These are phyloP conservation scores for Drosophila mercatorum DNA, from an alignment of 2,888 invertebrate genomes.

Conservation along the genomic window DNA sequence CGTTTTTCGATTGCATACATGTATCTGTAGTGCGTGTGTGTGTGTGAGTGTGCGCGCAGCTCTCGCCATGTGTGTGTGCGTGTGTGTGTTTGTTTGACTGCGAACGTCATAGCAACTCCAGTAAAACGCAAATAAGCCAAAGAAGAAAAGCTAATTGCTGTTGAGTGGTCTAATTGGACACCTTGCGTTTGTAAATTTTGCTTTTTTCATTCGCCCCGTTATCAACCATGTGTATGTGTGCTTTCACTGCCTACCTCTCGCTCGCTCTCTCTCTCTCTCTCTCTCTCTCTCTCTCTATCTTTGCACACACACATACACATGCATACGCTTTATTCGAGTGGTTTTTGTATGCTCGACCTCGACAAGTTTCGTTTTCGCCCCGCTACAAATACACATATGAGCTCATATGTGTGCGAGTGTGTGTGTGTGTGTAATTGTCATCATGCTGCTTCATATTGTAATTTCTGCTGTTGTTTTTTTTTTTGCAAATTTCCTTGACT, in stretches of 20 bases:
- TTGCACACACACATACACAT: constrained; percentile 12
- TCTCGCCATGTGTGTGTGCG: constrained; percentile 12
- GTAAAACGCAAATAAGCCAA: constrained; percentile 73
- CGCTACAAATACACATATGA: constrained; percentile 22
- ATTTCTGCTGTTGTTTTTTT: constrained; percentile 50
- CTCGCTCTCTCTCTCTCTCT: constrained; percentile 41
- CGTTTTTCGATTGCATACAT: constrained; percentile 69
- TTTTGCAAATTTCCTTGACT: constrained; percentile 66
- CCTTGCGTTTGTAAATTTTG: constrained; percentile 59
- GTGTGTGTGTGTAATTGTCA: constrained; percentile 54
- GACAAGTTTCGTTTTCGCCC: constrained; percentile 63
- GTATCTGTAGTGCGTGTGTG: constrained; percentile 8
- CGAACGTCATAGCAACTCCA: constrained; percentile 76
- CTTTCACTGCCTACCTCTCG: constrained; percentile 29
- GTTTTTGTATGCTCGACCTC: constrained; percentile 63
- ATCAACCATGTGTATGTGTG: constrained; percentile 58
- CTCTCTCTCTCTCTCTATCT: constrained; percentile 34
- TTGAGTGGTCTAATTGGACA: constrained; percentile 76
- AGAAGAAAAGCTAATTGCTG: constrained; percentile 64
- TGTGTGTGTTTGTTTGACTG: constrained; percentile 36
- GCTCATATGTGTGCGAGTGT: neutral
- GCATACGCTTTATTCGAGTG: constrained; percentile 27
- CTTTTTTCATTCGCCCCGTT: constrained; percentile 56
- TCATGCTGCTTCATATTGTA: constrained; percentile 53
- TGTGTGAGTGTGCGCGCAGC: constrained; percentile 32